Conservation (phyloP, 1,140 invertebrate species). For the Holcopasites calliopsidis region DNA sequence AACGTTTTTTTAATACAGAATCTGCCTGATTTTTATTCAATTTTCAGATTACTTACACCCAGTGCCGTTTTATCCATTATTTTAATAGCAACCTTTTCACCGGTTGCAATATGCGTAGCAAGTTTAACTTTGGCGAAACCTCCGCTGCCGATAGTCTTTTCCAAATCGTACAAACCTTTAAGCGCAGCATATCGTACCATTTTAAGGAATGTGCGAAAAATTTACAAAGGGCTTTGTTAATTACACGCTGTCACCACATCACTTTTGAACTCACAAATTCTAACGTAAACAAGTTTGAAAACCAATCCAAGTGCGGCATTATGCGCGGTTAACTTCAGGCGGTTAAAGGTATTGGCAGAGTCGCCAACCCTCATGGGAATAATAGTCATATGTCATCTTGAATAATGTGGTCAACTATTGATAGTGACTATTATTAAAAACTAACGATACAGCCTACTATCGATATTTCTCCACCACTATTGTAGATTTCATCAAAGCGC, state of each 20-base stretch:
- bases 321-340: background rate
- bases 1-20: background rate
- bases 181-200: slow-evolving; percentile 80
- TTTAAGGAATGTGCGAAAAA: slow-evolving; percentile 37
- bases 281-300: slow-evolving; percentile 59
- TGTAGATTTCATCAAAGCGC: background rate
- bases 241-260: slow-evolving; percentile 10
- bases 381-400: too few relatives aligned
- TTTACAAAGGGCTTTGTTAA: background rate
- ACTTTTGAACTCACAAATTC: slow-evolving; percentile 50
- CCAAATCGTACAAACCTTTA: slow-evolving; percentile 85
- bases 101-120: slow-evolving; percentile 87
- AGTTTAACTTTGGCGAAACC: slow-evolving; percentile 92
- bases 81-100: slow-evolving; percentile 92
- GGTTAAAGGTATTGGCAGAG: too few relatives aligned
- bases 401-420: too few relatives aligned
- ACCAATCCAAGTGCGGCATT: slow-evolving; percentile 37
- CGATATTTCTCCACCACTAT: too few relatives aligned
- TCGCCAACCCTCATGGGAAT: background rate
- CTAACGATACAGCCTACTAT: too few relatives aligned
- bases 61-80: slow-evolving; percentile 89
- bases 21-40: slow-evolving; percentile 2
- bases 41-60: slow-evolving; percentile 83
- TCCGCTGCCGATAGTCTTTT: slow-evolving; percentile 87
- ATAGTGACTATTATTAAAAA: too few relatives aligned